These are phyloP conservation scores for Drosophila aldrichi DNA, from an alignment of 2,888 invertebrate genomes.

Conservation along the genomic window DNA sequence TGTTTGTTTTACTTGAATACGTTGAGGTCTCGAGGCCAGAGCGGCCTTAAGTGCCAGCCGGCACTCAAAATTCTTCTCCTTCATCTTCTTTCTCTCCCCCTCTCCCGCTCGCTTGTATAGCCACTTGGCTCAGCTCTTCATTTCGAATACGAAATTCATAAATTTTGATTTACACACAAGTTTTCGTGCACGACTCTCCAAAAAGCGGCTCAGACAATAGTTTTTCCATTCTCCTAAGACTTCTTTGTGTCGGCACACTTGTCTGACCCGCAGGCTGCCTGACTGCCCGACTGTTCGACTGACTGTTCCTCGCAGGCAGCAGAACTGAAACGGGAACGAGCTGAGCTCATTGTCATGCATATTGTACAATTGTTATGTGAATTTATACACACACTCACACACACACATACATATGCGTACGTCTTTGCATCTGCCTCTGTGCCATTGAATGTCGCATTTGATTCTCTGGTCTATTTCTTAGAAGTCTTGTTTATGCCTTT, in stretches of 20 bases:
- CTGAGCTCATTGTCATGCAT: conserved; percentile 74
- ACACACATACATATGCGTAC: conserved; percentile 2
- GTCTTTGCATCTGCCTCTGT: conserved; percentile 15
- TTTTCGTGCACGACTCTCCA: conserved; percentile 56
- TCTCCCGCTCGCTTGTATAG: conserved; percentile 13
- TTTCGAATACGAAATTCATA: conserved; percentile 69
- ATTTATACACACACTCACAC: conserved; percentile 43
- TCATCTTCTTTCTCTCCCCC: background rate
- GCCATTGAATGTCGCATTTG: conserved; percentile 53
- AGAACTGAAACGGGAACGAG: conserved; percentile 62
- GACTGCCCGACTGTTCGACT: background rate
- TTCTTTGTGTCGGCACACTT: conserved; percentile 33
- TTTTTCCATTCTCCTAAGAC: conserved; percentile 65
- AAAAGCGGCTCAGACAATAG: conserved; percentile 66
- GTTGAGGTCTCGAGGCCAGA: conserved; percentile 65
- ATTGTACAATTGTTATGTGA: conserved; percentile 79
- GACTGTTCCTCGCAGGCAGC: conserved; percentile 4
- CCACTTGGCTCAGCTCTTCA: conserved; percentile 54
- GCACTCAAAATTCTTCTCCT: conserved; percentile 43
- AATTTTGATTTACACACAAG: conserved; percentile 72
- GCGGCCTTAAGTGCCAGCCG: conserved; percentile 57
- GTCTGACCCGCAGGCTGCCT: conserved; percentile 27
- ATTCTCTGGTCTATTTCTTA: conserved; percentile 69
- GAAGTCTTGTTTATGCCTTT: conserved; percentile 70
- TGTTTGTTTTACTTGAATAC: conserved; percentile 75